A percentile compares a stretch with the other conserved stretches of the same genome.
phyloP scores from a whole-genome alignment of 2,797 vertebrate genomes.

The Parambassis ranga region DNA sequence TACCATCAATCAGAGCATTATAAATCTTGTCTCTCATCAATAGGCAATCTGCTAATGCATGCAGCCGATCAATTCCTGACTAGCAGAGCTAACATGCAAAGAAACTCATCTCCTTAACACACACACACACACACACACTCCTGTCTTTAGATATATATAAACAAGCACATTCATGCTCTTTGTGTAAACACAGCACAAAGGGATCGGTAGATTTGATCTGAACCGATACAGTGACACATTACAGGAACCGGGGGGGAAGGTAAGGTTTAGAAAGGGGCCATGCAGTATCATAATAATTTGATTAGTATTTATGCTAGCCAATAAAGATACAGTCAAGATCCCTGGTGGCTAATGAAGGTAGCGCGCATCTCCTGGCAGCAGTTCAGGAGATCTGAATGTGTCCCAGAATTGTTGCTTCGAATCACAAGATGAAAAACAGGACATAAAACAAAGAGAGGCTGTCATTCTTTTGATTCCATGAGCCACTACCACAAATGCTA shows the following conservation, averaged over 20 bases:
- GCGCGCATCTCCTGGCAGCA: neutral
- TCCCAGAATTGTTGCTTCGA: conserved; percentile 10
- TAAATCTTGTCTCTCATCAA: conserved; percentile 84
- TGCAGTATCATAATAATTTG: conserved; percentile 38
- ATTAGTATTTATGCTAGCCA: conserved; percentile 43
- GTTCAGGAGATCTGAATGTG: conserved; percentile 4
- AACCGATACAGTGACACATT: conserved; percentile 20
- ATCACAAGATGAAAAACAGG: no score
- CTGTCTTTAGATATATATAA: conserved; percentile 12
- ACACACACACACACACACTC: neutral
- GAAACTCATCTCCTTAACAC: conserved; percentile 57
- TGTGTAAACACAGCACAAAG: conserved; percentile 43
- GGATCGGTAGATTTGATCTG: conserved; percentile 27
- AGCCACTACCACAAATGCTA: conserved; percentile 30
- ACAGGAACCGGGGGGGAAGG: neutral
- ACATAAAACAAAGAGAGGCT: conserved; percentile 12
- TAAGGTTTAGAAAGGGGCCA: conserved; percentile 10
- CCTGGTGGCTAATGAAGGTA: conserved; percentile 2
- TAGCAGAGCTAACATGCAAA: conserved; percentile 63
- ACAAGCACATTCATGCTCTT: conserved; percentile 29
- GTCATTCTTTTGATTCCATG: neutral
- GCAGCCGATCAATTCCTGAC: conserved; percentile 79
- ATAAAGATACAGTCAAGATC: conserved; percentile 26
- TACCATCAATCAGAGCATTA: conserved; percentile 75
- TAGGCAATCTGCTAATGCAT: conserved; percentile 86